Evolutionary conservation across 2,797 vertebrate genomes (phyloP).

Genomic region (Etheostoma nigrum): DNA sequence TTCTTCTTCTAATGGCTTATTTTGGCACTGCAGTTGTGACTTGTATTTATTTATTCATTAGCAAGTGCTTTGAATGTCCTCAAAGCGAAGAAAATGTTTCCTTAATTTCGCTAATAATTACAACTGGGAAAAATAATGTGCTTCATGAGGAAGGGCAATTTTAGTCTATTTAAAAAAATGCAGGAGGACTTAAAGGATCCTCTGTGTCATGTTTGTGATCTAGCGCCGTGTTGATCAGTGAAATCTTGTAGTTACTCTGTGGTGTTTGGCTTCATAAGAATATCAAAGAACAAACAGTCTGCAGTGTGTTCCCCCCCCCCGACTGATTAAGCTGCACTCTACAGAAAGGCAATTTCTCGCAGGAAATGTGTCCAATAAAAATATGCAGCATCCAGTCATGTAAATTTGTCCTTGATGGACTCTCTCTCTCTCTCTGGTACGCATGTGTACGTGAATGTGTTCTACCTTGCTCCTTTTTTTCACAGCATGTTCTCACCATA

Average conservation of each 20-base stretch:
- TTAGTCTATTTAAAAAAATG: conserved; percentile 39
- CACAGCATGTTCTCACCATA: conserved; percentile 66
- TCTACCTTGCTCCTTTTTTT: conserved; percentile 52
- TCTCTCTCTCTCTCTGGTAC: conserved; percentile 31
- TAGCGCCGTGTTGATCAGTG: conserved; percentile 72
- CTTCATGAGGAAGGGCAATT: conserved; percentile 8
- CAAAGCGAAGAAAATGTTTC: conserved; percentile 55
- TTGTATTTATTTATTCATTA: conserved; percentile 64
- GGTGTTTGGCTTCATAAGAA: conserved; percentile 74
- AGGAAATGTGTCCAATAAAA: conserved; percentile 79
- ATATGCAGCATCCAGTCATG: conserved; percentile 64
- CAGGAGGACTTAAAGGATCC: conserved; percentile 45
- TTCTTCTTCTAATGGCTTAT: conserved; percentile 60
- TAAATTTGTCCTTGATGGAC: conserved; percentile 63
- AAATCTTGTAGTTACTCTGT: conserved; percentile 73
- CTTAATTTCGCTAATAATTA: conserved; percentile 37
- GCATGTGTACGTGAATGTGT: conserved; percentile 53
- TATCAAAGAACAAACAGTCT: conserved; percentile 75
- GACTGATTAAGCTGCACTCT: conserved; percentile 55
- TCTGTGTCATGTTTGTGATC: conserved; percentile 73
- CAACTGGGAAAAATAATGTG: conserved; percentile 16
- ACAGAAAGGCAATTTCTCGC: conserved; percentile 59
- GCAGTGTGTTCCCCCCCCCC: conserved; percentile 46
- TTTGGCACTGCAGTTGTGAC: conserved; percentile 63
- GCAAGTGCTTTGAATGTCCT: conserved; percentile 67